Conservation (phyloP, 1,140 invertebrate species). For the Hydropsyche tenuis region DNA sequence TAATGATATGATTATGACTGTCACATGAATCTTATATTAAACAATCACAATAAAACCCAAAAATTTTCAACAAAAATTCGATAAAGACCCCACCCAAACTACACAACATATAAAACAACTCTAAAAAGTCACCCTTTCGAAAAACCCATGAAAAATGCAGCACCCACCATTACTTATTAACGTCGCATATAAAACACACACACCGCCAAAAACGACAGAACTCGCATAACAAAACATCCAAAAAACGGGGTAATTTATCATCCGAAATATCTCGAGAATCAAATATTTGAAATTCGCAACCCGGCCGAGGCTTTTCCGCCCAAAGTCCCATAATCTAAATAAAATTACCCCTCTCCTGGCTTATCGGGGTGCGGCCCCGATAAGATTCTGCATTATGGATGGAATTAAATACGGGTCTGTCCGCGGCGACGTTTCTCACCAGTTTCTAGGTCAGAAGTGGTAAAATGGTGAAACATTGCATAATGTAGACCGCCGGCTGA, state of each 20-base stretch:
- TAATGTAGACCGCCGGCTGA: neutral
- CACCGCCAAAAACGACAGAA: too few species aligned
- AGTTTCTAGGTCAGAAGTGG: neutral
- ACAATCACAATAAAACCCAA: too few species aligned
- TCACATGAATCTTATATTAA: too few species aligned
- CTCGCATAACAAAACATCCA: too few species aligned
- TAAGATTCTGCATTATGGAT: neutral
- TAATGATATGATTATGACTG: too few species aligned
- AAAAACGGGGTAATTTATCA: neutral
- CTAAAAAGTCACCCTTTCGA: too few species aligned
- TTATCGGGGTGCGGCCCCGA: neutral
- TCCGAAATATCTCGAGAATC: neutral
- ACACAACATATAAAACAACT: too few species aligned
- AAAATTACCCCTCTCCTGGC: constrained; percentile 12
- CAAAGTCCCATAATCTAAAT: constrained; percentile 8
- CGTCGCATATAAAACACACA: too few species aligned
- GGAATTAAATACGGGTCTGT: neutral
- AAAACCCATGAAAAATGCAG: too few species aligned
- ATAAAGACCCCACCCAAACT: too few species aligned
- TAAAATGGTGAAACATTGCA: neutral
- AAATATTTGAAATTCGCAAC: constrained; percentile 13
- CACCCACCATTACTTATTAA: too few species aligned
- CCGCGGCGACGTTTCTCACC: neutral
- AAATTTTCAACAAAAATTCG: too few species aligned
- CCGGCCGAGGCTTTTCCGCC: neutral